Evolutionary conservation across 2,888 invertebrate genomes (phyloP), one percentile per base, ranked within the genome.

Genomic region (Tetragonisca angustula): DNA sequence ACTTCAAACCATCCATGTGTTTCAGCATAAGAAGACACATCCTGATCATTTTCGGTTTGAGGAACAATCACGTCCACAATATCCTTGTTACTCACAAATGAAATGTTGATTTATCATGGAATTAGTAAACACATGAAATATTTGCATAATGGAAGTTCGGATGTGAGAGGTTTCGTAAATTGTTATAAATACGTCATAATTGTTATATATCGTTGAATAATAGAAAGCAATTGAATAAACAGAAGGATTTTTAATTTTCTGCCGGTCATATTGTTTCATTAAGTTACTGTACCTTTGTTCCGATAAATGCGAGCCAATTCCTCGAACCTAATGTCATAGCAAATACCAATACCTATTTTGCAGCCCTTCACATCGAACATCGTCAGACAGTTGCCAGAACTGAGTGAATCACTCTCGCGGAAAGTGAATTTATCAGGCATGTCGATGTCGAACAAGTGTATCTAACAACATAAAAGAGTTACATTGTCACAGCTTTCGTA

Each of bases 391-490:
- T 97, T 95, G 0, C 99, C 99, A 0, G 98, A 95, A 32, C 96
- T 96, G 2, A 99, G 94, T 0, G 97, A 97, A 79, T 98, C 97
- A 0, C 99, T 99, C 94, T 99, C 99, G 91, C 97, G 97, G 93
- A 99, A 99, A 0, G 96, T 97, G n/a, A 99, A 97, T 92, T 98
- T 97, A 64, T 97, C 97, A 73, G 98, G 98, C 74, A 99, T 97
- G 94, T 99, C 98, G 90, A 99, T 99, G 94, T 99, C 99, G 94
- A 99, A 99, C 69, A 99, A 95, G 94, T 99, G 99, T 94, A 99
- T 96, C 98, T 98, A 94, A 59, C 93, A 94, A 87, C 62, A 65
- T 43, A 75, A 50, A 61, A 27, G 49, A 36, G 62, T 19, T 62
- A 0, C 21, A n/a, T 24, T 43, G 0, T 13, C 32, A 17, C 32